Evolutionary conservation across 2,888 invertebrate genomes (phyloP).

Genomic region (Syrista parreyssii): DNA sequence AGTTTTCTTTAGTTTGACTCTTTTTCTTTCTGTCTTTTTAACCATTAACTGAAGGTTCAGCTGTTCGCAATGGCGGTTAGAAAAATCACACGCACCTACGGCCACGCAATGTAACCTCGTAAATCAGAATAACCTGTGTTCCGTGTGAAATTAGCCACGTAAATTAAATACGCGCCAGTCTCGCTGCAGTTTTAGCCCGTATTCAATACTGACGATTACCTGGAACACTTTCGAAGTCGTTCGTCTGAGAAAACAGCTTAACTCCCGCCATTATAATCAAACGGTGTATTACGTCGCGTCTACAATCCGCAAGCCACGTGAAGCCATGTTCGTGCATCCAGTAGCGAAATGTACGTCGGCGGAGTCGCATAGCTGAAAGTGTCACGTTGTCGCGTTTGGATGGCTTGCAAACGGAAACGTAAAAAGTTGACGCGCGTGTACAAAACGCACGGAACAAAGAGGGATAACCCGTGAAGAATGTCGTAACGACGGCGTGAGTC

Average conservation of each 20-base stretch:
- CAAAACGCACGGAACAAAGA: not conserved
- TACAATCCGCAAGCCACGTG: not conserved
- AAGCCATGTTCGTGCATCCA: not conserved
- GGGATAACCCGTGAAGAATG: not conserved
- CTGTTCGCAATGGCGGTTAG: not conserved
- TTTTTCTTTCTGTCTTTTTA: not conserved
- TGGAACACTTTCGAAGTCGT: not conserved
- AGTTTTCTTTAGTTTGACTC: not conserved
- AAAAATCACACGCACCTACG: not conserved
- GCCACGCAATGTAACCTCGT: not conserved
- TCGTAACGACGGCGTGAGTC: not conserved
- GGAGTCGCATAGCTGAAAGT: not conserved
- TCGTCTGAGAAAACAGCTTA: not conserved
- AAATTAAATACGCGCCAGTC: too few species aligned
- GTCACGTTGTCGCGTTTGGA: slow-evolving; percentile 39
- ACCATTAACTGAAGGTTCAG: not conserved
- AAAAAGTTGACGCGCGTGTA: slow-evolving; percentile 51
- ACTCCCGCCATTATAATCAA: not conserved
- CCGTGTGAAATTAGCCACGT: too few species aligned
- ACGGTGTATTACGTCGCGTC: not conserved
- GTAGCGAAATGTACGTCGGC: not conserved
- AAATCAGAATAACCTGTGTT: too few species aligned
- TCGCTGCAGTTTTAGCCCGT: not conserved
- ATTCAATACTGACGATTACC: not conserved
- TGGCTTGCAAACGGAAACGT: slow-evolving; percentile 62